Conservation (phyloP, 1,140 invertebrate species). For the Ips nitidus region DNA sequence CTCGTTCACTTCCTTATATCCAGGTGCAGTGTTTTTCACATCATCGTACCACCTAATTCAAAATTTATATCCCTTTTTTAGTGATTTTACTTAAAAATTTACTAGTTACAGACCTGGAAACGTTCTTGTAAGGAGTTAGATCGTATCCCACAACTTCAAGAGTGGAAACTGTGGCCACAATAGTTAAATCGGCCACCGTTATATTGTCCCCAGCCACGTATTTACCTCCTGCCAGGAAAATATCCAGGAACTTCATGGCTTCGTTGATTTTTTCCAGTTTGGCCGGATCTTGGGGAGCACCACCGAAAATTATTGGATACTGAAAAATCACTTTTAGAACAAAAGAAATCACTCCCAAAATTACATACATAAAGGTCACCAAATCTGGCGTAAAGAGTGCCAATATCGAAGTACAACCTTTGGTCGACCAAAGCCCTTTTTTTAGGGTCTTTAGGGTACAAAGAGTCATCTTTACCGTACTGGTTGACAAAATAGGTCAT, state of each 20-base stretch:
- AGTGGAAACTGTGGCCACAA: slow-evolving; percentile 64
- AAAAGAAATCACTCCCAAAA: background rate
- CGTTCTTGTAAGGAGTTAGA: slow-evolving; percentile 67
- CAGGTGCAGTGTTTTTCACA: slow-evolving; percentile 67
- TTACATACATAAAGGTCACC: slow-evolving; percentile 63
- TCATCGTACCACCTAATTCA: slow-evolving; percentile 63
- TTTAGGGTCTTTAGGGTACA: slow-evolving; percentile 75
- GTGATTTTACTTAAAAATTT: background rate
- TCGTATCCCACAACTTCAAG: slow-evolving; percentile 67
- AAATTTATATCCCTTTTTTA: background rate
- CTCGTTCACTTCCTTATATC: slow-evolving; percentile 72
- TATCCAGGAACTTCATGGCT: slow-evolving; percentile 66
- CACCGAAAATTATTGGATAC: slow-evolving; percentile 71
- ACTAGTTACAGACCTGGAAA: slow-evolving; percentile 47
- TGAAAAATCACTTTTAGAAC: slow-evolving; percentile 49
- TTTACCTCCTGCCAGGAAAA: slow-evolving; percentile 64
- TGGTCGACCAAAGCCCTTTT: slow-evolving; percentile 71
- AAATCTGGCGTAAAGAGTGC: slow-evolving; percentile 66
- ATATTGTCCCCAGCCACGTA: slow-evolving; percentile 68
- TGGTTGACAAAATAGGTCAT: slow-evolving; percentile 70
- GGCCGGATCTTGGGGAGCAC: slow-evolving; percentile 62
- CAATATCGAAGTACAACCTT: slow-evolving; percentile 74
- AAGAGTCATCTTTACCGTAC: slow-evolving; percentile 69
- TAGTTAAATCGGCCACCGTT: slow-evolving; percentile 71
- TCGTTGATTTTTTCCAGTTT: slow-evolving; percentile 65